Base-by-base conservation (phyloP, 2,797 vertebrate species). In the Gymnoscopelus braueri region DNA sequence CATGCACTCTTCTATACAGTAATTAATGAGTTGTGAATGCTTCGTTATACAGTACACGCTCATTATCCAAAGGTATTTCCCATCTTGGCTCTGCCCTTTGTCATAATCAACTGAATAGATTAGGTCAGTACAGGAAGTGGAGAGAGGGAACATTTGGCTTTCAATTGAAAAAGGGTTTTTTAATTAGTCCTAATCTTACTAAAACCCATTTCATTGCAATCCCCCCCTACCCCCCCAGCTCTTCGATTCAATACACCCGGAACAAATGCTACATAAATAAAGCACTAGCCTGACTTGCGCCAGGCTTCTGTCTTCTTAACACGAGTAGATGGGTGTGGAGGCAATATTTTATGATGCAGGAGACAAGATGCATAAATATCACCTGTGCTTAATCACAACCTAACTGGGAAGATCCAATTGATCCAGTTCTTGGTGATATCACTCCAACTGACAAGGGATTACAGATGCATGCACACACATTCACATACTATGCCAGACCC, bases 211-310 rank as follows among this genome's bases (percentile, higher is more conserved):
- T 59, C 60, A 3, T 61, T 32, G 53, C 29, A 24, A 14, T 19
- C 53, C 63, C 51, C 51, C 79, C 56, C 52, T n/a, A 29, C 57
- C 66, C 60, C 52, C 71, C 39, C 69, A 80, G 74, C 58, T 69
- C 56, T 68, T 60, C 55, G 77, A 84, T 62, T 75, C 67, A 77
- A 78, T 79, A 70, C 50, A 62, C 65, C 11, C 68, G 63, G 65
- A 72, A 77, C 80, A 80, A 80, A 80, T 66, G 57, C 53, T 51
- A 81, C 79, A 87, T 94, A 92, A 94, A 94, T 93, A 93, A 93
- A 74, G 71, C 61, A 52, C 79, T 47, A 26, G 70, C 60, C 65
- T 75, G 66, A 67, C 87, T 74, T 2, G 68, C 88, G 89, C 89
- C 87, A 88, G 26, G 79, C 77, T 81, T 71, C 86, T 91, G 35